A percentile compares a stretch with the other conserved stretches of the same genome.
Evolutionary conservation across 2,888 invertebrate genomes (phyloP).

Genomic region (Ophioninae sp.): DNA sequence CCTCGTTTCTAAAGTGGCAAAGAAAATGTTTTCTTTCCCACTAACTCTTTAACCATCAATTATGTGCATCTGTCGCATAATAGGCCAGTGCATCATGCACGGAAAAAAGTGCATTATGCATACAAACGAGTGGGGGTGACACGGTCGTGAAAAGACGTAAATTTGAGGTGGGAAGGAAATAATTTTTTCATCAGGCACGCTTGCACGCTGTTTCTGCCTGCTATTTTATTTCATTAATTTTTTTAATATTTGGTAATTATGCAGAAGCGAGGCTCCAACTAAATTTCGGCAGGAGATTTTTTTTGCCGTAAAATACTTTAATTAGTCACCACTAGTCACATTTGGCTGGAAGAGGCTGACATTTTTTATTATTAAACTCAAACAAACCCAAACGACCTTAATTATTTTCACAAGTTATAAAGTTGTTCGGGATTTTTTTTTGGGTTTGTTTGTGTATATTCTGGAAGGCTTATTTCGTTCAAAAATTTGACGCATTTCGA

Average conservation of each 20-base stretch:
- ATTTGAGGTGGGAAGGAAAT: conserved; percentile 34
- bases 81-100: conserved; percentile 1
- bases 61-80: conserved; percentile 30
- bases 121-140: conserved; percentile 7
- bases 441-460: no score
- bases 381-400: no score
- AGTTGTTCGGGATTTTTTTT: no score
- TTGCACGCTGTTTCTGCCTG: background rate
- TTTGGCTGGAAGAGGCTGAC: no score
- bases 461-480: no score
- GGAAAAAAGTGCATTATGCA: conserved; percentile 1
- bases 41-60: conserved; percentile 36
- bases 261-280: no score
- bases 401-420: no score
- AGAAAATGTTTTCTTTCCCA: conserved; percentile 5
- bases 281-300: no score
- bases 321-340: no score
- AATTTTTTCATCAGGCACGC: conserved; percentile 27
- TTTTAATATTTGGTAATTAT: conserved; percentile 11
- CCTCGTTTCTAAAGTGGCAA: conserved; percentile 22
- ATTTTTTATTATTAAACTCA: no score
- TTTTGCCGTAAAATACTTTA: no score
- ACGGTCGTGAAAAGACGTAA: conserved; percentile 8
- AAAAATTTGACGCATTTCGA: no score
- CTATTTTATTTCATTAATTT: conserved; percentile 6